A percentile compares a stretch with the other conserved stretches of the same genome.
phyloP scores from a whole-genome alignment of 2,888 invertebrate species.

The Lottia scabra region DNA sequence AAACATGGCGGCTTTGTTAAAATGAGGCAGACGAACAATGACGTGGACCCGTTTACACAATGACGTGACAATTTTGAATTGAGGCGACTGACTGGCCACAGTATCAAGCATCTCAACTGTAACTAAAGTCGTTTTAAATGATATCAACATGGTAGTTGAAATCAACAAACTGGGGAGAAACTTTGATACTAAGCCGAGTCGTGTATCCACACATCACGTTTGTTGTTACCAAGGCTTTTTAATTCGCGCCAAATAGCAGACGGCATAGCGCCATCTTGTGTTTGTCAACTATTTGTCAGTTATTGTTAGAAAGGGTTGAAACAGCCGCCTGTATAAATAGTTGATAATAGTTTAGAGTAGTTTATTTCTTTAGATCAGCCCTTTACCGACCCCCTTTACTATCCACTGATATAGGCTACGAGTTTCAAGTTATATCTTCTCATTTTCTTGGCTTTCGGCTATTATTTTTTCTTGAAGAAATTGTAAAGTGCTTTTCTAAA shows the following conservation, averaged over 20 bases:
- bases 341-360: background rate
- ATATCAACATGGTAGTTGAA: background rate
- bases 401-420: no score
- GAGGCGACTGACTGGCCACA: background rate
- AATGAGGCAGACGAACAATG: background rate
- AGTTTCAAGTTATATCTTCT: no score
- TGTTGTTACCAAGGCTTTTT: slow-evolving; percentile 2
- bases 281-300: background rate
- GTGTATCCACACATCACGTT: background rate
- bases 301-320: background rate
- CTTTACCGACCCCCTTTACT: background rate
- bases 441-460: no score
- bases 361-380: background rate
- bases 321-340: background rate
- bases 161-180: background rate
- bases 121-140: slow-evolving; percentile 4
- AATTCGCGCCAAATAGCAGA: background rate
- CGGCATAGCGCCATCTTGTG: background rate
- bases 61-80: background rate
- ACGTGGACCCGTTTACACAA: background rate
- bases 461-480: no score
- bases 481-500: no score
- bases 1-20: slow-evolving; percentile 1
- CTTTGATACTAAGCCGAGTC: background rate
- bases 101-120: slow-evolving; percentile 3